phyloP scores from a whole-genome alignment of 2,113 vertebrate genomes.

The Mormyrus iriodes region DNA sequence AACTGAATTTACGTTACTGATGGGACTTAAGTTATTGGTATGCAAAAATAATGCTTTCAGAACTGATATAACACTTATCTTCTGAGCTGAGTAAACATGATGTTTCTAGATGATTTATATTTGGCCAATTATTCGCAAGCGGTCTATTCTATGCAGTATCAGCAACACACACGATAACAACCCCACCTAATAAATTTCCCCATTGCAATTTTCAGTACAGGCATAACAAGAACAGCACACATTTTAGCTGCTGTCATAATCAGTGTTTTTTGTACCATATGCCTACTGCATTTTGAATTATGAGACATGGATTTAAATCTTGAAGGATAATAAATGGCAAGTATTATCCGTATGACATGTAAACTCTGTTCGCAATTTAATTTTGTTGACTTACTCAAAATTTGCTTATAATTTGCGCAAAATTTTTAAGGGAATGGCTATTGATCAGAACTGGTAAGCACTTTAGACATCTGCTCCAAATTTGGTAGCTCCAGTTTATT shows the following conservation, averaged over 20 bases:
- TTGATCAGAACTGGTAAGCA: background rate
- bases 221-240: constrained; percentile 23
- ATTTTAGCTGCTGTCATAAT: constrained; percentile 38
- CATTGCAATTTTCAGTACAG: constrained; percentile 30
- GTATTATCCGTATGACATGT: background rate
- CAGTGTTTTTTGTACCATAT: constrained; percentile 27
- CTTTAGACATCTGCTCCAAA: background rate
- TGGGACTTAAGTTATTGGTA: background rate
- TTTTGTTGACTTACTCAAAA: background rate
- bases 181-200: constrained; percentile 27
- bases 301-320: background rate
- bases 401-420: background rate
- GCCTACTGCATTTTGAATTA: background rate
- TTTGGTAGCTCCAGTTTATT: background rate
- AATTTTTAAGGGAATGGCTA: background rate
- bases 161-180: background rate
- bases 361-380: background rate
- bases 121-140: background rate
- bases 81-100: background rate
- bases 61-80: background rate
- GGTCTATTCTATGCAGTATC: background rate
- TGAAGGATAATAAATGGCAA: background rate
- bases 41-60: background rate
- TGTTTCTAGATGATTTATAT: background rate
- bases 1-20: background rate